Conservation (phyloP, 2,888 invertebrate species). For the Oasisia sp. region DNA sequence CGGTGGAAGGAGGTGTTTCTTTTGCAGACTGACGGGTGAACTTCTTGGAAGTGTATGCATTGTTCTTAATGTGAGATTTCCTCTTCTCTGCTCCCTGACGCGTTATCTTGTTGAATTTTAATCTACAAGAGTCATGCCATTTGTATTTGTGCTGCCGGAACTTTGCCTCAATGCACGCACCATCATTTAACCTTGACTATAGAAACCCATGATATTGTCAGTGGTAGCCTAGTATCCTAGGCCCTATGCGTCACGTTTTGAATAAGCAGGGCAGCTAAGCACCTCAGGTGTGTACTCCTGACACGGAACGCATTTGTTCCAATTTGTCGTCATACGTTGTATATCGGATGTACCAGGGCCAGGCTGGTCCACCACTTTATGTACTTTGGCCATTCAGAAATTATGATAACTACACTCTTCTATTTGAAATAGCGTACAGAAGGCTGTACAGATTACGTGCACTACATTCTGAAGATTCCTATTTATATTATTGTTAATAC, state of each 20-base stretch:
- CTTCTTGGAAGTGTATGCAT: not conserved
- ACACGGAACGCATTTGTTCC: not conserved
- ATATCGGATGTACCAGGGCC: not conserved
- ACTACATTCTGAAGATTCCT: not conserved
- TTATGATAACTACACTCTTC: not conserved
- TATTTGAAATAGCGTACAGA: not conserved
- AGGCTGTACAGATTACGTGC: not conserved
- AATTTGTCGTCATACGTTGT: slow-evolving; percentile 13
- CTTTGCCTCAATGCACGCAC: not conserved
- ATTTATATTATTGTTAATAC: not conserved
- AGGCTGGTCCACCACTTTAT: not conserved
- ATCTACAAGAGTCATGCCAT: slow-evolving; percentile 9
- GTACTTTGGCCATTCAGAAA: not conserved
- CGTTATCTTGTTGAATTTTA: not conserved
- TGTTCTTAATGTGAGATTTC: not conserved
- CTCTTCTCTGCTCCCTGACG: not conserved
- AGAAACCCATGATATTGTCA: slow-evolving; percentile 8
- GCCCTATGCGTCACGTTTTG: slow-evolving; percentile 21
- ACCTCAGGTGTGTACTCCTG: too few species aligned
- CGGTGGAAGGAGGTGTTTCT: too few species aligned
- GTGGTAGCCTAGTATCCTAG: not conserved
- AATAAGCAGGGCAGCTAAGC: not conserved
- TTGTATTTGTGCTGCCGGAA: slow-evolving; percentile 19
- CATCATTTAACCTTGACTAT: not conserved
- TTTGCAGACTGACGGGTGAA: too few species aligned